Evolutionary conservation across 2,113 vertebrate species (phyloP), one percentile per base, ranked within the genome.

Genomic region (Andinoacara biseriatus): DNA sequence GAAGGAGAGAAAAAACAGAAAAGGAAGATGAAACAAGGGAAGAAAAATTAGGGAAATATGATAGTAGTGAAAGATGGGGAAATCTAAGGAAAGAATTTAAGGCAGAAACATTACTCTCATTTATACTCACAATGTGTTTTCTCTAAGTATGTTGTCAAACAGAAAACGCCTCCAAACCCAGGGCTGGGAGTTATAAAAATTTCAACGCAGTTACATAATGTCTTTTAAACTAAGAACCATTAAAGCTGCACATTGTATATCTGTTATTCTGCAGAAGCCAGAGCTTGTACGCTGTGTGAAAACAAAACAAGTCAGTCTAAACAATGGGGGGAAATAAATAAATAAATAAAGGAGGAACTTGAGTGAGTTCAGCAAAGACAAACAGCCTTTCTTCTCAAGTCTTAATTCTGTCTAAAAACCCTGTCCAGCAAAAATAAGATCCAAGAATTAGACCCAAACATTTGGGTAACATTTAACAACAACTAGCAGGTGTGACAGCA

Each of bases 51-150:
- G 18, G 67, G 26, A 72, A 54, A 54, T 33, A 54, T 72, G 26
- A 56, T 52, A 69, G n/a, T 46, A 20, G 54, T 72, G 78, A 87
- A 81, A 84, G 65, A 56, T 60, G 17, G 54, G 29, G 62, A 80
- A 72, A 52, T 65, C 57, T 35, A 35, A 74, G 49, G 82, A 74
- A 43, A 15, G 46, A 54, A 86, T 2, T 56, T 26, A 78, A 79
- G 78, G 75, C 75, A 82, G 77, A 80, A 17, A 2, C 18, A 38
- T 29, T 58, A 17, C 26, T 86, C 72, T 86, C 78, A 86, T 86
- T 80, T 89, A 56, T 58, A 61, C 77, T 80, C 75, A 82, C 83
- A 88, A 82, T 72, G 78, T 89, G 86, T 86, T 89, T 87, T 82
- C 75, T 46, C 77, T 38, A 14, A 65, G 57, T 29, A 49, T 59